Evolutionary conservation across 1,140 invertebrate genomes (phyloP).

Genomic region (Oryctes rhinoceros): DNA sequence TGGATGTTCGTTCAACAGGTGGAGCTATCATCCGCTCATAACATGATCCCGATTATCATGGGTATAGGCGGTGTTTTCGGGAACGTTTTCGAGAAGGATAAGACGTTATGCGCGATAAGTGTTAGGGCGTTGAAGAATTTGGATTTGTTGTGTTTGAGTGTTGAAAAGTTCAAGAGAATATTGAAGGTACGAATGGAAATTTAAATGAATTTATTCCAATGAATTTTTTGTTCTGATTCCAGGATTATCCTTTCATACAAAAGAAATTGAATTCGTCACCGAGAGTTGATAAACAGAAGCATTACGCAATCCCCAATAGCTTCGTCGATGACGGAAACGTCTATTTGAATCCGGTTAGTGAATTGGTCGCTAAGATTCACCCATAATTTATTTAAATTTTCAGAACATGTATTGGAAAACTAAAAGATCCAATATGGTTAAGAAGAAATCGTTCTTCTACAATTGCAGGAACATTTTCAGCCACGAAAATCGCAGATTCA

Average conservation of each 20-base stretch:
- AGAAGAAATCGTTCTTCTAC: conserved; percentile 22
- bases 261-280: conserved; percentile 6
- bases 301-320: conserved; percentile 34
- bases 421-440: neutral
- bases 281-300: neutral
- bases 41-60: conserved; percentile 63
- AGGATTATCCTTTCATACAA: conserved; percentile 39
- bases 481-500: conserved; percentile 15
- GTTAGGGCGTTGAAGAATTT: conserved; percentile 50
- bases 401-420: conserved; percentile 36
- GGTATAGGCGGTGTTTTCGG: conserved; percentile 64
- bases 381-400: neutral
- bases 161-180: conserved; percentile 42
- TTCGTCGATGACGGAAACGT: conserved; percentile 27
- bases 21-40: conserved; percentile 61
- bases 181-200: conserved; percentile 24
- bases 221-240: neutral
- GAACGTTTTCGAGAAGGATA: conserved; percentile 61
- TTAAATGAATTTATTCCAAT: no score
- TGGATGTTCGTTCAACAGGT: conserved; percentile 43
- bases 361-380: neutral
- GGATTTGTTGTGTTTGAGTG: conserved; percentile 45
- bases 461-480: neutral
- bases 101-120: conserved; percentile 17
- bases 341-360: conserved; percentile 29